phyloP scores from a whole-genome alignment of 2,888 invertebrate species.

The Carabus problematicus region DNA sequence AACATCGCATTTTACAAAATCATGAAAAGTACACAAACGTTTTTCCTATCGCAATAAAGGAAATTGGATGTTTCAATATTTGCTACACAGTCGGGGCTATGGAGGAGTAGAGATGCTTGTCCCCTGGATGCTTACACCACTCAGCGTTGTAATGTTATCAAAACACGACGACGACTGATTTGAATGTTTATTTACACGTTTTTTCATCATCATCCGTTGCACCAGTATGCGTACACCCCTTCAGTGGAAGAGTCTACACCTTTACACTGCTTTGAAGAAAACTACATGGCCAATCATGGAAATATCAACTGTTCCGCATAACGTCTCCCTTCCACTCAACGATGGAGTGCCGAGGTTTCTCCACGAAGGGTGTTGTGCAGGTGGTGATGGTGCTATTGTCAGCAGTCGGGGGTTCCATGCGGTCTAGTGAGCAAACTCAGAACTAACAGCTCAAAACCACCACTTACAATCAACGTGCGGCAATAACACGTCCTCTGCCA shows the following conservation, averaged over 20 bases:
- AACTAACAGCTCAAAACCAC: slow-evolving; percentile 39
- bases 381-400: slow-evolving; percentile 30
- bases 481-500: slow-evolving; percentile 36
- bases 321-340: no score
- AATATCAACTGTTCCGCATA: no score
- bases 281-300: no score
- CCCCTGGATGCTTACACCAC: no score
- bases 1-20: slow-evolving; percentile 40
- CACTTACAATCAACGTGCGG: slow-evolving; percentile 41
- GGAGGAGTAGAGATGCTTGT: slow-evolving; percentile 1
- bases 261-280: no score
- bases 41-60: slow-evolving; percentile 35
- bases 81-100: slow-evolving; percentile 22
- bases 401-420: slow-evolving; percentile 14
- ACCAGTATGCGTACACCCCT: neutral
- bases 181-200: neutral
- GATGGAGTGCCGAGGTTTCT: no score
- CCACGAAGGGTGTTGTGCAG: neutral
- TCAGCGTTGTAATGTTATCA: slow-evolving; percentile 28
- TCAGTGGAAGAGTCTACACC: no score
- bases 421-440: slow-evolving; percentile 36
- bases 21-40: slow-evolving; percentile 40
- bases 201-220: neutral
- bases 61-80: slow-evolving; percentile 40
- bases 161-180: slow-evolving; percentile 24